Evolutionary conservation across 2,113 vertebrate genomes (phyloP), one percentile per base, ranked within the genome.

Genomic region (Cynopterus brachyotis): DNA sequence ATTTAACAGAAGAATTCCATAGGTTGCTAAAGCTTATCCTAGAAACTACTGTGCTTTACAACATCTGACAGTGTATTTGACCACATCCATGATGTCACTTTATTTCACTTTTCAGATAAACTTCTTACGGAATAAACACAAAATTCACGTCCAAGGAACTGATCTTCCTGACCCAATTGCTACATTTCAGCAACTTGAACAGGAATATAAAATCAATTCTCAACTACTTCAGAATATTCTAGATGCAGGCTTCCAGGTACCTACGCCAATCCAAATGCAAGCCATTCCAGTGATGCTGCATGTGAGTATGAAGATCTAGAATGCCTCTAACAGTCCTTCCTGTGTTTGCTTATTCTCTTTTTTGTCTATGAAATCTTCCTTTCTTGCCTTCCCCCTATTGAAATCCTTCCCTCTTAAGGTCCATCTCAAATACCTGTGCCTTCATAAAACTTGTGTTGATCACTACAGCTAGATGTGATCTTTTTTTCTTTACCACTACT

Each of bases 211-310:
- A 32, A 98, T 99, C 28, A 99, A 98, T 97, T 98, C 99, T 0
- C 98, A 96, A 40, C 92, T 99, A 82, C 96, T 99, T 94, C 99
- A 99, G 97, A 99, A 99, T 50, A 98, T 99, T 78, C 98, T 95
- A 24, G 98, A 99, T 0, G 98, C 99, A 9, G 99, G 99, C 1
- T 99, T 99, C 96, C 98, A 87, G 9, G 97, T 94, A 0, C 99
- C 99, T 0, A 99, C 99, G 0, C 99, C 99, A 0, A 99, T 99
- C 91, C 99, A 99, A 98, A 99, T 99, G 99, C 99, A 99, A 98
- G 99, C 99, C 0, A 99, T 99, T 86, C 99, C 99, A 0, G 98
- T 99, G 97, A 99, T 99, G 99, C 98, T 99, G 97, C 99, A 99
- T 0, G 99, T 99, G 82, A 98, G 99, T 97, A 5, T 42, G n/a